Evolutionary conservation across 2,888 invertebrate genomes (phyloP).

Genomic region (Pterobdella sp.): DNA sequence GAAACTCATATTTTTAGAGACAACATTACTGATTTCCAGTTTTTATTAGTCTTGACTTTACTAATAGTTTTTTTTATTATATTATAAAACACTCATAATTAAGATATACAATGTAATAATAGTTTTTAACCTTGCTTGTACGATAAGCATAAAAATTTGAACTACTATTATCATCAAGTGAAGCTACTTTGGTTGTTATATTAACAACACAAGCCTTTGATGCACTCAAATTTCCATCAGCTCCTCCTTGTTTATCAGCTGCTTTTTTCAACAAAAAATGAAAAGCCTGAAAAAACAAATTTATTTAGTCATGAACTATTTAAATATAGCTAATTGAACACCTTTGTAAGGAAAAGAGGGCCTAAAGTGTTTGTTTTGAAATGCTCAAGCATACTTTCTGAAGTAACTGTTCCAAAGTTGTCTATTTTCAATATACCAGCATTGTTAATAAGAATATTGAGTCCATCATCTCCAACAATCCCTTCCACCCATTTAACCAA

Average conservation of each 20-base stretch:
- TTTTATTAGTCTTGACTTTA: too few relatives aligned
- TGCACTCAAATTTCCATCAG: constrained; percentile 35
- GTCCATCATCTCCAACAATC: constrained; percentile 55
- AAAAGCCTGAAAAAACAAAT: constrained; percentile 58
- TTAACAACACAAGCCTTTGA: constrained; percentile 67
- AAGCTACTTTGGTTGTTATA: constrained; percentile 73
- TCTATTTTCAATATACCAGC: constrained; percentile 64
- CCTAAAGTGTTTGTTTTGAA: constrained; percentile 69
- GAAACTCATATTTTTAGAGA: too few relatives aligned
- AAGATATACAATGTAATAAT: too few relatives aligned
- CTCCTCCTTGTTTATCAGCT: constrained; percentile 50
- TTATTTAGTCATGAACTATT: not conserved
- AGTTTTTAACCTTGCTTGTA: constrained; percentile 82
- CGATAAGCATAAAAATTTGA: constrained; percentile 78
- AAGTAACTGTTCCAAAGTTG: constrained; percentile 63
- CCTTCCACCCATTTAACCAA: constrained; percentile 24
- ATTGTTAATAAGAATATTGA: constrained; percentile 80
- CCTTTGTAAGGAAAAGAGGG: constrained; percentile 75
- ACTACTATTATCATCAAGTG: constrained; percentile 65
- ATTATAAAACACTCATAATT: too few relatives aligned
- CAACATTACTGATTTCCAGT: too few relatives aligned
- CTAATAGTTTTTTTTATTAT: too few relatives aligned
- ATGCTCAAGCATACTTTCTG: constrained; percentile 64
- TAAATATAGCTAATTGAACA: too few relatives aligned
- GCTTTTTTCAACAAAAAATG: constrained; percentile 57